Conservation (phyloP, 2,797 vertebrate genomes). For the Florisuga fusca region DNA sequence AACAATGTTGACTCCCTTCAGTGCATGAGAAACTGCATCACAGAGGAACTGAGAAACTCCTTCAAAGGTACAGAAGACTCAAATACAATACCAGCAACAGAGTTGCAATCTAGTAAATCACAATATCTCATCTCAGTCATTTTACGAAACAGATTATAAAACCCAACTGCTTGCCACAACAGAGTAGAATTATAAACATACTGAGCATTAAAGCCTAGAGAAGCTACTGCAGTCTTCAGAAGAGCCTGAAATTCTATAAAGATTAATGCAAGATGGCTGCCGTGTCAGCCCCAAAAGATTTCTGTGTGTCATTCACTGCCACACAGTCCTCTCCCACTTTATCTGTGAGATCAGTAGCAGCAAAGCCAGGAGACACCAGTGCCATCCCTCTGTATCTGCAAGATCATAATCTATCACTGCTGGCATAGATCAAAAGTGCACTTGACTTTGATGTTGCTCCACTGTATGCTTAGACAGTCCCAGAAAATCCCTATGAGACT, state of each 20-base stretch:
- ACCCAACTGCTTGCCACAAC: background rate
- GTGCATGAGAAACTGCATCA: background rate
- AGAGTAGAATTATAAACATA: background rate
- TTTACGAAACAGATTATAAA: background rate
- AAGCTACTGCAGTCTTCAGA: background rate
- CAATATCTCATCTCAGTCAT: background rate
- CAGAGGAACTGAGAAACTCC: background rate
- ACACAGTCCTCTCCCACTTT: background rate
- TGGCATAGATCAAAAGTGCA: background rate
- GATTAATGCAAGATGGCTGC: background rate
- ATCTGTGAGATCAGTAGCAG: background rate
- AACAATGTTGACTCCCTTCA: background rate
- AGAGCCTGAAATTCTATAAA: background rate
- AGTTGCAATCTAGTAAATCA: background rate
- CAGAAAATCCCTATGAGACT: background rate
- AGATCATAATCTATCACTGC: background rate
- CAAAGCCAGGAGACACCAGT: background rate
- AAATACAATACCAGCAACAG: background rate
- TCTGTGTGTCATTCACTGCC: background rate
- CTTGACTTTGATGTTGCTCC: conserved; percentile 20
- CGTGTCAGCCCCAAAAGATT: background rate
- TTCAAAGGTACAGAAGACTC: background rate
- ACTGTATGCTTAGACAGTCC: background rate
- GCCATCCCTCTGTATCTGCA: background rate
- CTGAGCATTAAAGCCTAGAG: background rate